Base-by-base conservation (phyloP, 2,113 vertebrate species). In the Castor canadensis region DNA sequence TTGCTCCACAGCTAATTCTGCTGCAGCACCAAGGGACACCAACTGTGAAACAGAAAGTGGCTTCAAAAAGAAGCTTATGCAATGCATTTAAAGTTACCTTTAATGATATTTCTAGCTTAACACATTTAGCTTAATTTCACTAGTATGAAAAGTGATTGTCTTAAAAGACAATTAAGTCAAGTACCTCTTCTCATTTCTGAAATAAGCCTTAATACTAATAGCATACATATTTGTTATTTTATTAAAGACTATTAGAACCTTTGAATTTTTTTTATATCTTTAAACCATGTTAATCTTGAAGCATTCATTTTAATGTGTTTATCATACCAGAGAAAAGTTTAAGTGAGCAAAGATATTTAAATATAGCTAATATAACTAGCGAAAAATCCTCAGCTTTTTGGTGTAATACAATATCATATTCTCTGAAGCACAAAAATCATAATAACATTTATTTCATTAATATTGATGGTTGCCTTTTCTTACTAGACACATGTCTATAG, bases 141-240 rank as follows among this genome's bases (percentile, higher is more conserved):
- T 76, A 92, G 66, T 71, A 81, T 19, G 2, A 22, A 47, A n/a
- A n/a, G n/a, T n/a, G n/a, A n/a, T n/a, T n/a, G n/a, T n/a, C 71
- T 64, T 64, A 43, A 79, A 82, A 58, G 32, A 83, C 73, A 66
- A 84, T 93, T 52, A 75, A 82, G 30, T 83, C 43, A 94, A 90
- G 7, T 66, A 73, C 13, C 3, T 64, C 13, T 87, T 91, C 45
- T 95, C 11, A 45, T 62, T 75, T 76, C 38, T 96, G 58, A 87
- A 67, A 87, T 4, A 69, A 58, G 7, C 49, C 3, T 75, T 85
- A 56, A 32, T 15, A 89, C 7, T 30, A 80, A 72, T 17, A 66
- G 30, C 22, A 60, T 24, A 89, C 9, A 30, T 56, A 84, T 71
- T 60, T 38, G 30, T 3, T 24, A 54, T 90, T 83, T 94, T 82